Evolutionary conservation across 2,888 invertebrate genomes (phyloP).

Genomic region (Melipona bicolor): DNA sequence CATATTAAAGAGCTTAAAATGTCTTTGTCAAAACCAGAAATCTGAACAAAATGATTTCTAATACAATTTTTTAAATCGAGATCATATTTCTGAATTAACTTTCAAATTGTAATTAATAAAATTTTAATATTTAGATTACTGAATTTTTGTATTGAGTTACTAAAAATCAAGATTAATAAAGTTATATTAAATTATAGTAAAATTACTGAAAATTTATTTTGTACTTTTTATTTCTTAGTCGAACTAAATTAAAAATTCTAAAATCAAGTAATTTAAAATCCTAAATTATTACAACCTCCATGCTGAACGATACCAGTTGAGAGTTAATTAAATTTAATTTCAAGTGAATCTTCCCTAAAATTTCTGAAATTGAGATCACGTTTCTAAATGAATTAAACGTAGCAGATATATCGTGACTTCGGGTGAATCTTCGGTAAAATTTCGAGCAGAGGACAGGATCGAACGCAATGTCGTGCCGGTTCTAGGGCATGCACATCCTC

Average conservation of each 20-base stretch:
- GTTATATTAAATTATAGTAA: no score
- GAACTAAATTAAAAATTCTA: no score
- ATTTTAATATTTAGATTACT: no score
- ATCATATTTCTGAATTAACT: neutral
- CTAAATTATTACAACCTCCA: no score
- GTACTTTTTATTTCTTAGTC: no score
- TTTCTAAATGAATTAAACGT: neutral
- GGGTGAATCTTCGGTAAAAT: neutral
- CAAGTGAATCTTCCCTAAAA: neutral
- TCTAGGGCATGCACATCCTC: slow-evolving; percentile 65
- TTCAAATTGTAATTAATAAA: no score
- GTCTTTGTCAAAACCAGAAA: neutral
- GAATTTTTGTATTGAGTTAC: no score
- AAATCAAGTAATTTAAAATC: no score
- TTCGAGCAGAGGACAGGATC: neutral
- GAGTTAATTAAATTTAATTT: neutral
- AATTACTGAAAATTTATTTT: no score
- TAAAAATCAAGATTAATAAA: no score
- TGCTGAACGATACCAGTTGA: no score
- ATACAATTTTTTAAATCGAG: neutral
- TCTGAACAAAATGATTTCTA: neutral
- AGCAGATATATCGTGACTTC: neutral
- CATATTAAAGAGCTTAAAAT: neutral
- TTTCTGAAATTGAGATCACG: neutral
- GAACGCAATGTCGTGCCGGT: slow-evolving; percentile 53